Evolutionary conservation across 2,113 vertebrate genomes (phyloP).

Genomic region (Tonatia bakeri): DNA sequence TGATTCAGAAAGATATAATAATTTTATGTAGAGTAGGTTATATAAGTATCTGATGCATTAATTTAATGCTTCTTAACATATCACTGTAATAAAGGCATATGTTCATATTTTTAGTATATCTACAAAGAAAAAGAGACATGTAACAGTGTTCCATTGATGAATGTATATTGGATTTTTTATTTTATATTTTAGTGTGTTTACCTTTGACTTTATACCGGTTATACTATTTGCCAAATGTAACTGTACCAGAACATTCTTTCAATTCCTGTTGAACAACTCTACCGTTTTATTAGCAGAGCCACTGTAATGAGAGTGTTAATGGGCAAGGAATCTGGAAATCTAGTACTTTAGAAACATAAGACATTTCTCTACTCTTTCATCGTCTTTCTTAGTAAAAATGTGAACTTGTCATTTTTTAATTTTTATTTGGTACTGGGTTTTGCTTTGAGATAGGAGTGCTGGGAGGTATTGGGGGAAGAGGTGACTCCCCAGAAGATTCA

Average conservation of each 20-base stretch:
- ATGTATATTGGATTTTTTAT: neutral
- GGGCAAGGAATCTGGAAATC: neutral
- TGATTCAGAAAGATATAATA: slow-evolving; percentile 1
- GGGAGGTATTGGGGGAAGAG: neutral
- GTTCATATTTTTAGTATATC: neutral
- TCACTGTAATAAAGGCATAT: neutral
- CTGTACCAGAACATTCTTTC: neutral
- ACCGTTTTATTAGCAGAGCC: neutral
- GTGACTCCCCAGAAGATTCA: neutral
- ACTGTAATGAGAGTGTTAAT: neutral
- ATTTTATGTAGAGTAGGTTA: neutral
- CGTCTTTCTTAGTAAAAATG: neutral
- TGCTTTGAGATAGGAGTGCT: neutral
- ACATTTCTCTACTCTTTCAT: neutral
- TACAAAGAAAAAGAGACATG: neutral
- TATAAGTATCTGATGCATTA: neutral
- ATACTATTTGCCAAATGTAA: neutral
- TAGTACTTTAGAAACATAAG: neutral
- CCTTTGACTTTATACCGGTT: neutral
- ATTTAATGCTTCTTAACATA: neutral
- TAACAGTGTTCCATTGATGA: neutral
- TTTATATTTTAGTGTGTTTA: neutral
- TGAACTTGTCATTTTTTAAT: neutral
- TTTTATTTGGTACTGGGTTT: neutral
- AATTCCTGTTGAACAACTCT: neutral